phyloP scores from a whole-genome alignment of 2,113 vertebrate genomes.

The Falco punctatus region DNA sequence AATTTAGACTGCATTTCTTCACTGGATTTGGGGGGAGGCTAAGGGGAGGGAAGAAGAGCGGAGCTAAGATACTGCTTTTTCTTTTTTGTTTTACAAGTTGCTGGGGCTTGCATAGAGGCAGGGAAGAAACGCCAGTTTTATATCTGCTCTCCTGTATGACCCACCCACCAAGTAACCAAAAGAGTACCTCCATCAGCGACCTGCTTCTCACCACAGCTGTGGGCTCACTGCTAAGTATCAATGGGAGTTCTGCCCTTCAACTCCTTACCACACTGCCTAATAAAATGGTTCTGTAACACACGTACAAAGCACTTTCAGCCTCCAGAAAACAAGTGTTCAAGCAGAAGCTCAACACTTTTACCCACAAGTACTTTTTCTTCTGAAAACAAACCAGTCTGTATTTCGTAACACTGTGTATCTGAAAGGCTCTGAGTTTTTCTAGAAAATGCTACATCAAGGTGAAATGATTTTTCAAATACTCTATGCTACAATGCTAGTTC shows the following conservation, averaged over 20 bases:
- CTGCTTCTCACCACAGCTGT: background rate
- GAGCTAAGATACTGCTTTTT: background rate
- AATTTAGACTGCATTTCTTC: background rate
- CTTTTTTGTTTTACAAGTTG: background rate
- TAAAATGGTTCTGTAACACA: background rate
- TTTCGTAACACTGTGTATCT: background rate
- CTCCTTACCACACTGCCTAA: background rate
- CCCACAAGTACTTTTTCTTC: background rate
- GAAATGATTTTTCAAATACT: background rate
- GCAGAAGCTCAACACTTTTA: background rate
- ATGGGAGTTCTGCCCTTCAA: background rate
- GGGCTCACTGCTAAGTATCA: fast-evolving
- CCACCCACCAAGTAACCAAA: background rate
- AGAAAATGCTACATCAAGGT: background rate
- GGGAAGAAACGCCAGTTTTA: background rate
- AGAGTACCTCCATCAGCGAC: background rate
- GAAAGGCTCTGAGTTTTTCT: background rate
- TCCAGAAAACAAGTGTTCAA: background rate
- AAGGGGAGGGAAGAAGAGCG: background rate
- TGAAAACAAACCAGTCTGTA: background rate
- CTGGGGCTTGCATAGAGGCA: fast-evolving
- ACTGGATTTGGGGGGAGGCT: background rate
- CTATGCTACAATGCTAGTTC: background rate
- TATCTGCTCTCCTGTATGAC: background rate
- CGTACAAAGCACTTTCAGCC: background rate